Evolutionary conservation across 2,797 vertebrate genomes (phyloP).

Genomic region (Centroberyx gerrardi): DNA sequence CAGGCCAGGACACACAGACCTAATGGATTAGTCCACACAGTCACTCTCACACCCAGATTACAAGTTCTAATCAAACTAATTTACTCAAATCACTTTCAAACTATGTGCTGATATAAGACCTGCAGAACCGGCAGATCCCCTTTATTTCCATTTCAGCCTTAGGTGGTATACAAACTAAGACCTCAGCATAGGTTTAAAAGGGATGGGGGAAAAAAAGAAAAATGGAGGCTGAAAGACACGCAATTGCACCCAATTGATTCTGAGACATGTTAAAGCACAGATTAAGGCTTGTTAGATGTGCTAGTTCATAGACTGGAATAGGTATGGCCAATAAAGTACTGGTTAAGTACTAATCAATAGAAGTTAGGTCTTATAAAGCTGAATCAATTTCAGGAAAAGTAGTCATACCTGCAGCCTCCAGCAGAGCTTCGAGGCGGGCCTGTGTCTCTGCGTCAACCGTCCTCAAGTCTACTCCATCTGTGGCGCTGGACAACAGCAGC

Average conservation of each 20-base stretch:
- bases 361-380: conserved; percentile 31
- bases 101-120: conserved; percentile 40
- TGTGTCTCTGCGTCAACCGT: conserved; percentile 99
- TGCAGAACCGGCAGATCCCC: conserved; percentile 32
- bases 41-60: conserved; percentile 68
- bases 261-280: conserved; percentile 27
- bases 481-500: conserved; percentile 95
- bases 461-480: conserved; percentile 96
- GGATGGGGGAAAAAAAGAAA: neutral
- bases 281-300: neutral
- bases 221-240: conserved; percentile 29
- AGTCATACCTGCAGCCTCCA: conserved; percentile 96
- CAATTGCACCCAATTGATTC: conserved; percentile 4
- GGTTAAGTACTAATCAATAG: conserved; percentile 39
- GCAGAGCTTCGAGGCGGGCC: conserved; percentile 96
- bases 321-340: conserved; percentile 24
- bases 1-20: conserved; percentile 78
- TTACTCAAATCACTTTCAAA: conserved; percentile 62
- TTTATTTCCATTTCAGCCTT: conserved; percentile 26
- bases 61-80: conserved; percentile 67
- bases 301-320: conserved; percentile 1
- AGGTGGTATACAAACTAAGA: conserved; percentile 20
- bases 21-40: conserved; percentile 75
- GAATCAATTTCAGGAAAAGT: conserved; percentile 2
- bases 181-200: conserved; percentile 22